A percentile compares a stretch with the other conserved stretches of the same genome.
phyloP scores from a whole-genome alignment of 2,113 vertebrate species.

The Caretta caretta region DNA sequence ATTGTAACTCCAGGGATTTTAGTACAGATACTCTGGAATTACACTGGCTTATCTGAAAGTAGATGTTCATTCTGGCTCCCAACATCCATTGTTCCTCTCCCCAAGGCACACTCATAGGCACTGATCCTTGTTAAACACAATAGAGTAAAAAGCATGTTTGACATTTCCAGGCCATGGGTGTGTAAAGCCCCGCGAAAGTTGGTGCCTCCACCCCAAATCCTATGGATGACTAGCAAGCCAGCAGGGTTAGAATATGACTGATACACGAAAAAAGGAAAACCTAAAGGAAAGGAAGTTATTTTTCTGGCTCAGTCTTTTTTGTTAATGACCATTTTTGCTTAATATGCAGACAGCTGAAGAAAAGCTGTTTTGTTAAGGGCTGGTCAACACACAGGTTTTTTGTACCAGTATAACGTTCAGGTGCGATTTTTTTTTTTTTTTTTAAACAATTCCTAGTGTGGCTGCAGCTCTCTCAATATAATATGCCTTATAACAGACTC shows the following conservation, averaged over 20 bases:
- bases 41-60: background rate
- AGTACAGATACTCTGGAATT: background rate
- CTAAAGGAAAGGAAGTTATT: background rate
- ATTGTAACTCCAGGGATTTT: background rate
- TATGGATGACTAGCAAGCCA: background rate
- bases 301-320: background rate
- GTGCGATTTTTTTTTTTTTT: background rate
- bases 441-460: background rate
- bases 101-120: background rate
- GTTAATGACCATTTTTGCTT: background rate
- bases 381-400: background rate
- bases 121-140: background rate
- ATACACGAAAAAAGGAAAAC: background rate
- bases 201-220: background rate
- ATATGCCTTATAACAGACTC: background rate
- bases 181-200: background rate
- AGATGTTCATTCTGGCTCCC: fast-evolving
- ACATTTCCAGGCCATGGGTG: background rate
- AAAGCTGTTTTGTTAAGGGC: background rate
- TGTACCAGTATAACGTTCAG: background rate
- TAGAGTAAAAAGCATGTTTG: background rate
- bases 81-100: background rate
- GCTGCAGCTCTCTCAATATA: background rate
- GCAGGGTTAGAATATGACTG: background rate
- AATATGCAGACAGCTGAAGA: background rate